These are phyloP conservation scores for Drosophila asahinai DNA, from an alignment of 1,140 invertebrate genomes.

Conservation along the genomic window DNA sequence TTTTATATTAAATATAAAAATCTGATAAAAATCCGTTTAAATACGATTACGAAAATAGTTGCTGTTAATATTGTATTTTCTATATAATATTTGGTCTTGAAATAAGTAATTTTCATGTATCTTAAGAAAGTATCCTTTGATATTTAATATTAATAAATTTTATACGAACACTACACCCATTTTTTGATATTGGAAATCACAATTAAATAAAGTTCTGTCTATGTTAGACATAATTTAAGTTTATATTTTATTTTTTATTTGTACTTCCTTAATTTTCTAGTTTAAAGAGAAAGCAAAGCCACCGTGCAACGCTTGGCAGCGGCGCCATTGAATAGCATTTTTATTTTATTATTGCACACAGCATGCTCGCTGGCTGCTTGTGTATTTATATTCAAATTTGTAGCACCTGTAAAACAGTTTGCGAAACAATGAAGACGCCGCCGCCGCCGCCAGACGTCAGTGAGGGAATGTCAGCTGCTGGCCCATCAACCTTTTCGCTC, in stretches of 20 bases:
- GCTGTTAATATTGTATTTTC: no score
- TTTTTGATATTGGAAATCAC: no score
- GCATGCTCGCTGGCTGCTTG: conserved; percentile 55
- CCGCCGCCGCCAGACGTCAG: conserved; percentile 41
- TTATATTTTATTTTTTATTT: neutral
- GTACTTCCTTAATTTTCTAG: no score
- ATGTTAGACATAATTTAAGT: rapidly evolving
- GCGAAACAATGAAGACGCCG: conserved; percentile 69
- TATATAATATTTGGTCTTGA: no score
- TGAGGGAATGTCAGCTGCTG: conserved; percentile 46
- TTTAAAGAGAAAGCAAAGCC: neutral
- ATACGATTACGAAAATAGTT: no score
- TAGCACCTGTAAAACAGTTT: conserved; percentile 80
- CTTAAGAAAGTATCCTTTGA: no score
- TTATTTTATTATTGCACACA: conserved; percentile 80
- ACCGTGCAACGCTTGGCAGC: conserved; percentile 11
- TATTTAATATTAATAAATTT: neutral
- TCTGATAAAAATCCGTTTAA: no score
- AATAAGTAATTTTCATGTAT: no score
- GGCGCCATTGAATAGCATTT: conserved; percentile 67
- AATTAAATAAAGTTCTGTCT: no score
- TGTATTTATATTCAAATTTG: conserved; percentile 82
- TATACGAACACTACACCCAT: no score
- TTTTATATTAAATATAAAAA: no score
- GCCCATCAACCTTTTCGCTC: conserved; percentile 30